Base-by-base conservation (phyloP, 2,797 vertebrate species). In the Trematocara caparti region DNA sequence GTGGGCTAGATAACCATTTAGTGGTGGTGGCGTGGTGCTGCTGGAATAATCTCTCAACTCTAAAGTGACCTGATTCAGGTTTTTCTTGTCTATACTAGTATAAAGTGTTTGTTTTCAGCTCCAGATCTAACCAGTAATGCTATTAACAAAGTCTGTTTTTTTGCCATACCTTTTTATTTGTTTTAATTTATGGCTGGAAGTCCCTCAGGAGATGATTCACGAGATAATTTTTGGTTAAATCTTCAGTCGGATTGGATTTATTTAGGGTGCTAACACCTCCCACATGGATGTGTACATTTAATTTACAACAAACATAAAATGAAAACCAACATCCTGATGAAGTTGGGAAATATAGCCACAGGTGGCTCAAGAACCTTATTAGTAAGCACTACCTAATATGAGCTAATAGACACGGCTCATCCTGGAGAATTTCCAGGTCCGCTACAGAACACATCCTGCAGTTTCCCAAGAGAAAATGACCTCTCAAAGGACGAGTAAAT, bases 21-120 rank as follows among this genome's bases (percentile, higher is more conserved):
- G 12, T 76, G 80, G 79, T 88, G 36, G 77, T 85, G 80, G 59
- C 62, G 76, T 88, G 32, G 77, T 84, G 77, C 55, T 88, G 85
- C 75, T 88, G 76, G 17, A 36, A 24, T 75, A 73, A 59, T 36
- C 77, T 75, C 59, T 80, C 59, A 79, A 80, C 73, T 55, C 75
- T 69, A 1, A 62, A 4, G 64, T 62, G 36, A 75, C 10, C 7
- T 74, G 19, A 59, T 40, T 53, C 49, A 74, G 76, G 76, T 59
- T 13, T 50, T 53, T 81, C 57, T 76, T 88, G 40, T 75, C 6
- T 45, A 30, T 78, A 19, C 30, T 69, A n/a, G 34, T 55, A 40
- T 40, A 53, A 78, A 15, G 13, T 49, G 75, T 45, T 69, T 12
- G 13, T 62, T 74, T n/a, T 30, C 24, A 69, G 49, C 21, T 4